Evolutionary conservation across 2,888 invertebrate species (phyloP), one percentile per base, ranked within the genome.

Genomic region (Julus scanicus): DNA sequence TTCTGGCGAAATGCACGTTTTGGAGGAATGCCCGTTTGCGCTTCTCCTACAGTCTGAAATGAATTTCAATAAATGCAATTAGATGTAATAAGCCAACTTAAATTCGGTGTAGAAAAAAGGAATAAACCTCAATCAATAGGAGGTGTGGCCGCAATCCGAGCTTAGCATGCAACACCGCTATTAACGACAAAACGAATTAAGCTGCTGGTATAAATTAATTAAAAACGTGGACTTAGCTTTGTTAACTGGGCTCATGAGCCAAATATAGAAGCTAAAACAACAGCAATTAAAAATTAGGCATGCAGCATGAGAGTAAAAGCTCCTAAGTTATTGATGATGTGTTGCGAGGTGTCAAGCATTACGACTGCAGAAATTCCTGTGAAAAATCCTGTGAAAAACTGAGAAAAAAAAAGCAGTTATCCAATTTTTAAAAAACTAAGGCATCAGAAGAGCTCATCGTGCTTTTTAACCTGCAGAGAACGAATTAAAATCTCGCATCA

Each of bases 141-240:
- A 29, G 71, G 71, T 29, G 71, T 2, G 71, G 71, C 29, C 13
- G 71, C 71, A 71, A 71, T 71, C 71, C 71, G 29, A 71, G 71
- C 71, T 11, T 11, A 29, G 29, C 71, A 71, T 11, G 71, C 71
- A 29, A 6, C 29, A 11, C 71, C 5, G 29, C 57, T n/a, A 63
- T 63, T 63, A n/a, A 63, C n/a, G 71, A 71, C 71, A 71, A 71
- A 71, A 71, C 29, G 29, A 11, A 71, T 71, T 71, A 71, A 29
- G 71, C 29, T n/a, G 8, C 6, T 29, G 29, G 29, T 71, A 71
- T 71, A 71, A 71, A 71, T 71, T 71, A 71, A 71, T 71, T 71
- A 71, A 71, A 71, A 71, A 71, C 71, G 13, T 29, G 71, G 71
- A 63, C 63, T 63, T 20, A n/a, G 57, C 53, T 53, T 53, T 15